Base-by-base conservation (phyloP, 2,888 invertebrate species). In the Steromphala cineraria region DNA sequence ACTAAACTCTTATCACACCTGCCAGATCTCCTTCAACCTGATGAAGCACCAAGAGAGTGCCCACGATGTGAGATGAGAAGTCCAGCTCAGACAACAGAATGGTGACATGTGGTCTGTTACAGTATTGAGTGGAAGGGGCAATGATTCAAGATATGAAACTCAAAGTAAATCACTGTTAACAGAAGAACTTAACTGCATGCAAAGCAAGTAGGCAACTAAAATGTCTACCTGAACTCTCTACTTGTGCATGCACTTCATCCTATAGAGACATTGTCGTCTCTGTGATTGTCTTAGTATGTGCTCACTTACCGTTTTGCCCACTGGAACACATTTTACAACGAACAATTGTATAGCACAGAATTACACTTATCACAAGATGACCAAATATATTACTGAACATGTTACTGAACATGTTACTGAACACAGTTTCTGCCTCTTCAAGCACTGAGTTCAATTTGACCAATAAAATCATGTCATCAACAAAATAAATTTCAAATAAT, bases 181-280 rank as follows among this genome's bases (percentile, higher is more conserved):
- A 76, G 52, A 74, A 28, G 15, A 24, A 53, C 52, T 17, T 78
- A 55, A 56, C 78, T 40, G 86, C 88, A 88, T 89, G 89, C 89
- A 89, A 89, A 89, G 89, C 89, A 89, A 88, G 89, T 88, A 82
- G 84, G 88, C 89, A 88, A 88, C 87, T 82, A 67, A 53, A 53
- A 52, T 52, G 21, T 21, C 40, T 67, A 36, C 24, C 40, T 31
- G n/a, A 46, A 76, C 19, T 28, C 21, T 28, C 17, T 31, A 31
- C 55, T 53, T 19, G 19, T 76, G 76, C 76, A 55, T 76, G 76
- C 76, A 76, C 36, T 76, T 55, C 55, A 28, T 76, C 28, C 31
- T 36, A n/a, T 40, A 46, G 19, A n/a, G 24, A 52, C 5, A 21
- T 1, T 15, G 40, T 19, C 13, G 5, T 21, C 24, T 21, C 19